These are phyloP conservation scores for Sorex araneus DNA, from an alignment of 2,113 vertebrate species.

Conservation along the genomic window DNA sequence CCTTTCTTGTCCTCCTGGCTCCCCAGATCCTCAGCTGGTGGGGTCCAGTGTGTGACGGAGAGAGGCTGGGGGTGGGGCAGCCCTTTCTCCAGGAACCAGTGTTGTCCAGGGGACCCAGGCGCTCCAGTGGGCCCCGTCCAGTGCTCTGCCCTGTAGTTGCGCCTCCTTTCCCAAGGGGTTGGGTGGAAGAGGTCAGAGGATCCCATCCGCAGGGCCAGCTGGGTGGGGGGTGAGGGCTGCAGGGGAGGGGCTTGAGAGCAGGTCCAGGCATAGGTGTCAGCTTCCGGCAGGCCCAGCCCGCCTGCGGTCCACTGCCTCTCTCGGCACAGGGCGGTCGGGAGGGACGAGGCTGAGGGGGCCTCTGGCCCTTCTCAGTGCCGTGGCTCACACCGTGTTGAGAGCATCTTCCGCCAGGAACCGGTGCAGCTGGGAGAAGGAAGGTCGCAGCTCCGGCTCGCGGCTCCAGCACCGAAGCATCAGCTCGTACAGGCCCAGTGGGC, in stretches of 20 bases:
- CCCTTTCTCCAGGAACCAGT: constrained; percentile 75
- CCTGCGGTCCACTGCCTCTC: constrained; percentile 52
- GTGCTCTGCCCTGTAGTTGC: constrained; percentile 72
- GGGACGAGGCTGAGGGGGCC: not conserved
- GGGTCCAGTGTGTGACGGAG: constrained; percentile 83
- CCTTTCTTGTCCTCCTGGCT: constrained; percentile 38
- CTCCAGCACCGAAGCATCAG: constrained; percentile 96
- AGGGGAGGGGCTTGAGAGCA: not conserved
- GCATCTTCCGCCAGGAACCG: constrained; percentile 93
- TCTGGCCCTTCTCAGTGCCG: not conserved
- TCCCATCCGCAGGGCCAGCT: constrained; percentile 76
- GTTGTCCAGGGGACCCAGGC: constrained; percentile 71
- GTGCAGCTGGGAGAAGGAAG: constrained; percentile 93
- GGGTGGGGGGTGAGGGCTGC: constrained; percentile 32
- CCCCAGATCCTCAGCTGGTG: constrained; percentile 61
- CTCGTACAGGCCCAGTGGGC: constrained; percentile 94
- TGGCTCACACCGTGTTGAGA: constrained; percentile 92
- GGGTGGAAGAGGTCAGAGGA: constrained; percentile 38
- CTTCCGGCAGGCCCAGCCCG: constrained; percentile 65
- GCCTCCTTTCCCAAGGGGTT: not conserved
- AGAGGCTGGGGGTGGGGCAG: constrained; percentile 6
- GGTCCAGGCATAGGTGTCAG: not conserved
- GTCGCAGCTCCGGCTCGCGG: constrained; percentile 94
- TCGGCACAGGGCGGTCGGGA: not conserved
- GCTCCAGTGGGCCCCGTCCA: constrained; percentile 64